Conservation (phyloP, 1,140 invertebrate species). For the Gryon sp. region DNA sequence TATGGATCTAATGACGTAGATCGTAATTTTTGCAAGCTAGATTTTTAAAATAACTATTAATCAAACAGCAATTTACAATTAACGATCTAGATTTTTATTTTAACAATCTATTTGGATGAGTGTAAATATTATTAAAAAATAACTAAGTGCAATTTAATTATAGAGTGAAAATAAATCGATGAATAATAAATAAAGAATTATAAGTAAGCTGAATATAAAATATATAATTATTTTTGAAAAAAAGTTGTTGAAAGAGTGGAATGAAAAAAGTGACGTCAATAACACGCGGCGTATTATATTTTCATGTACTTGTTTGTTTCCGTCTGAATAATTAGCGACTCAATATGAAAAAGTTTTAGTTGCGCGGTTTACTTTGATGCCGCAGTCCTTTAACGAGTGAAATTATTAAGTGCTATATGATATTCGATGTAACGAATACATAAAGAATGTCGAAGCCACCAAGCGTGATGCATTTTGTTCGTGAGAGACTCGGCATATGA, state of each 20-base stretch:
- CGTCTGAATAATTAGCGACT: conserved; percentile 51
- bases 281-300: conserved; percentile 6
- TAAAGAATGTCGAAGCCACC: conserved; percentile 46
- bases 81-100: too few species aligned
- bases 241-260: neutral
- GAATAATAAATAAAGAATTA: too few species aligned
- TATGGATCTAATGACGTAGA: too few species aligned
- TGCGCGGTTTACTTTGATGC: conserved; percentile 23
- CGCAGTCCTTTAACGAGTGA: conserved; percentile 30
- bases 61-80: too few species aligned
- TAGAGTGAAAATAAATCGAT: too few species aligned
- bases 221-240: neutral
- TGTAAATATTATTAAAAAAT: too few species aligned
- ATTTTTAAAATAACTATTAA: too few species aligned
- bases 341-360: conserved; percentile 34
- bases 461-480: conserved; percentile 56
- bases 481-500: conserved; percentile 57
- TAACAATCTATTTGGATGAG: too few species aligned
- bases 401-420: conserved; percentile 45
- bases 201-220: too few species aligned
- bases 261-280: conserved; percentile 8
- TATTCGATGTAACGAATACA: conserved; percentile 49
- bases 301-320: conserved; percentile 23
- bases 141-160: too few species aligned
- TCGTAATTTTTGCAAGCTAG: too few species aligned